Conservation (phyloP, 2,797 vertebrate species). For the Dermochelys coriacea region DNA sequence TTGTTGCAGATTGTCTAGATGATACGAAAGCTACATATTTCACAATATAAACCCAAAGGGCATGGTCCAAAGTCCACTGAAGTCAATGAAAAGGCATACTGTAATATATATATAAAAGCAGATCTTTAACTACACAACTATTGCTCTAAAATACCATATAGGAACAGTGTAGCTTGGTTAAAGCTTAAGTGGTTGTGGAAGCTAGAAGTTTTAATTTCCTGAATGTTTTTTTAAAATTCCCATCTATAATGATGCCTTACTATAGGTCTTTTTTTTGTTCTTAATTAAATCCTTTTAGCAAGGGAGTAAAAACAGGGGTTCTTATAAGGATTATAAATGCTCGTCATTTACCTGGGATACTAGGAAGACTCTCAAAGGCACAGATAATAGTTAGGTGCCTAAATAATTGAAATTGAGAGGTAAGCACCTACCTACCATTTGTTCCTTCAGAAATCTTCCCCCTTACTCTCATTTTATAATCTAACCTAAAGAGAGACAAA, state of each 20-base stretch:
- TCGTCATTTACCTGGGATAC: background rate
- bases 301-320: background rate
- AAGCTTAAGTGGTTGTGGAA: background rate
- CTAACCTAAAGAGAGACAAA: conserved; percentile 16
- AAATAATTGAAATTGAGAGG: background rate
- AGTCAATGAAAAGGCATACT: background rate
- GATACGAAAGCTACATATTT: background rate
- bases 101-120: background rate
- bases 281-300: background rate
- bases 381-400: background rate
- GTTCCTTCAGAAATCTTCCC: background rate
- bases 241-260: background rate
- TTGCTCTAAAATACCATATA: background rate
- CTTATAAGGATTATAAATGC: background rate
- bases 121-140: background rate
- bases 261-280: background rate
- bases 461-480: background rate
- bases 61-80: no score
- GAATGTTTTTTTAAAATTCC: background rate
- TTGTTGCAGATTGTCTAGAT: background rate
- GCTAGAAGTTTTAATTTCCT: background rate
- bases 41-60: background rate
- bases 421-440: background rate
- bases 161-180: background rate
- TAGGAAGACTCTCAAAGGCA: background rate